These are phyloP conservation scores for Colletes latitarsis DNA, from an alignment of 1,140 invertebrate species.

Conservation along the genomic window DNA sequence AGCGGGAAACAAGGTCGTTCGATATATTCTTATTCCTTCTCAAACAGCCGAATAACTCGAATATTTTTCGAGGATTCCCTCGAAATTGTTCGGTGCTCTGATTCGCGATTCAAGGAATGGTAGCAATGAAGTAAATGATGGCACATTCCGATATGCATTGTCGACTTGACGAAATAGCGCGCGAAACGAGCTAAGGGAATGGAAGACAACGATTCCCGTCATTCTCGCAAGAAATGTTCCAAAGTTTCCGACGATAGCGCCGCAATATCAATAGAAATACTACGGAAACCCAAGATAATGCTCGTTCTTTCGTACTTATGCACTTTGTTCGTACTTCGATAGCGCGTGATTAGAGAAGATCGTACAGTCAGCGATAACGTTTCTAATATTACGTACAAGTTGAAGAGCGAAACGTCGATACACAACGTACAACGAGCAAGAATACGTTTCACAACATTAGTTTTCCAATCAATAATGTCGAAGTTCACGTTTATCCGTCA, in stretches of 20 bases:
- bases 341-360: neutral
- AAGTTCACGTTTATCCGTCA: neutral
- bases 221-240: slow-evolving; percentile 9
- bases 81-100: neutral
- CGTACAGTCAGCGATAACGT: neutral
- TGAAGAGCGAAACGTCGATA: neutral
- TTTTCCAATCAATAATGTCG: neutral
- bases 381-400: neutral
- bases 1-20: neutral
- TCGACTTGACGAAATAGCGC: neutral
- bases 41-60: neutral
- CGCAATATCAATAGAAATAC: neutral
- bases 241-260: neutral
- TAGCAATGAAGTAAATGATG: slow-evolving; percentile 9
- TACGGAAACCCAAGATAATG: neutral
- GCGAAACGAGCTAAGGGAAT: neutral
- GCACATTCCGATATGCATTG: slow-evolving; percentile 6
- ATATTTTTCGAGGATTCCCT: neutral
- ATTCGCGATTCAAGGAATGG: neutral
- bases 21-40: neutral
- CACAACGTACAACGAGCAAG: too few relatives aligned
- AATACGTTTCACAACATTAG: neutral
- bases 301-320: slow-evolving; percentile 6
- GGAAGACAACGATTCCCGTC: neutral
- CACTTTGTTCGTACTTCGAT: neutral